phyloP scores from a whole-genome alignment of 1,140 invertebrate genomes.

The Lepidotrigona ventralis region DNA sequence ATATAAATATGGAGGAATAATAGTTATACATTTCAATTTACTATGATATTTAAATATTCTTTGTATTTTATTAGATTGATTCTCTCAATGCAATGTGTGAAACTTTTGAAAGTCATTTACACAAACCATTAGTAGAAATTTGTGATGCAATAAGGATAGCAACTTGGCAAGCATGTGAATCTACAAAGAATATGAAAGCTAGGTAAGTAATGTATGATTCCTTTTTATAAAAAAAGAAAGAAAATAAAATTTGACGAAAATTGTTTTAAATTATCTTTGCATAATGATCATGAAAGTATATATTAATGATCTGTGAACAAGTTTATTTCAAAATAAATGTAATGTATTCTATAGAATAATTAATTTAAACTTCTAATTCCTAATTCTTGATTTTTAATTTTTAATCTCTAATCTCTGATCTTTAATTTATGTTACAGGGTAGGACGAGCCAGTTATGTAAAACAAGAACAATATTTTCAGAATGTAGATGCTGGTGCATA shows the following conservation, averaged over 20 bases:
- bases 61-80: slow-evolving; percentile 76
- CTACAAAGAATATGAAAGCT: slow-evolving; percentile 82
- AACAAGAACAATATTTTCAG: slow-evolving; percentile 76
- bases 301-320: background rate
- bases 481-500: slow-evolving; percentile 86
- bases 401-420: no score
- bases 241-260: background rate
- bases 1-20: background rate
- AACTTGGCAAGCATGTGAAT: slow-evolving; percentile 77
- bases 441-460: slow-evolving; percentile 84
- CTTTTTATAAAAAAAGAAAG: background rate
- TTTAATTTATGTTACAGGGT: slow-evolving; percentile 77
- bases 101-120: slow-evolving; percentile 63
- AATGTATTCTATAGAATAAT: background rate
- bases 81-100: slow-evolving; percentile 75
- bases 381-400: background rate
- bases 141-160: slow-evolving; percentile 64
- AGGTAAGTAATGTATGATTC: slow-evolving; percentile 69
- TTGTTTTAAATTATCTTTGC: background rate
- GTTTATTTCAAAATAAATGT: background rate
- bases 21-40: background rate
- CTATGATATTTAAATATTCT: background rate
- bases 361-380: background rate
- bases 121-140: slow-evolving; percentile 26
- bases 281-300: background rate